Conservation (phyloP, 2,888 invertebrate species). For the Parthenolecanium corni region DNA sequence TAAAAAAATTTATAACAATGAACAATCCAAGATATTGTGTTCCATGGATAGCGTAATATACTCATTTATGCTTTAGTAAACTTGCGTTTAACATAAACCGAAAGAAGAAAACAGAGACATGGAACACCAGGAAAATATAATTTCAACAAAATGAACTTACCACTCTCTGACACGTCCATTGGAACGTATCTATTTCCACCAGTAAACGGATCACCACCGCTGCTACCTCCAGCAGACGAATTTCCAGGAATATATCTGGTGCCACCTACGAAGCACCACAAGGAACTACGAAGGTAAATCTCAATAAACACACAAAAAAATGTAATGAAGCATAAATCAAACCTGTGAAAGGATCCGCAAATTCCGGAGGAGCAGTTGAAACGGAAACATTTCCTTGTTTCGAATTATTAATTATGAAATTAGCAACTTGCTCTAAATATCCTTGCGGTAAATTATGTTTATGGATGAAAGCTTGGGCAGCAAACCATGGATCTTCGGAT, state of each 20-base stretch:
- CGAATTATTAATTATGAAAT: slow-evolving; percentile 80
- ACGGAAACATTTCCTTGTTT: slow-evolving; percentile 36
- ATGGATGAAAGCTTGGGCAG: slow-evolving; percentile 81
- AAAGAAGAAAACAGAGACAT: too few species aligned
- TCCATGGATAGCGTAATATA: too few species aligned
- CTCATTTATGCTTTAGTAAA: too few species aligned
- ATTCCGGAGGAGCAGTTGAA: slow-evolving; percentile 33
- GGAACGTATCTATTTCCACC: slow-evolving; percentile 35
- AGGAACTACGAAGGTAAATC: background rate
- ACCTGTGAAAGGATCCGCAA: slow-evolving; percentile 52
- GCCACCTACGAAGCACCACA: slow-evolving; percentile 39
- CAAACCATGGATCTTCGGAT: slow-evolving; percentile 82
- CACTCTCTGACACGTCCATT: slow-evolving; percentile 12
- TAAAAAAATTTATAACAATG: too few species aligned
- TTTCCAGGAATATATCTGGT: slow-evolving; percentile 54
- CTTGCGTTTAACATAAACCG: too few species aligned
- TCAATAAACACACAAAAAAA: background rate
- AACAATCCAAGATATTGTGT: too few species aligned
- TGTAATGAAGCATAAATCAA: background rate
- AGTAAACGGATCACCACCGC: slow-evolving; percentile 42
- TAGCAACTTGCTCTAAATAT: slow-evolving; percentile 79
- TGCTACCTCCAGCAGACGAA: slow-evolving; percentile 36
- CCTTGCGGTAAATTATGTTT: slow-evolving; percentile 69
- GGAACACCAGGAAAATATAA: too few species aligned
- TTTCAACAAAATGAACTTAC: too few species aligned